Conservation (phyloP, 2,113 vertebrate genomes). For the Mus spicilegus region DNA sequence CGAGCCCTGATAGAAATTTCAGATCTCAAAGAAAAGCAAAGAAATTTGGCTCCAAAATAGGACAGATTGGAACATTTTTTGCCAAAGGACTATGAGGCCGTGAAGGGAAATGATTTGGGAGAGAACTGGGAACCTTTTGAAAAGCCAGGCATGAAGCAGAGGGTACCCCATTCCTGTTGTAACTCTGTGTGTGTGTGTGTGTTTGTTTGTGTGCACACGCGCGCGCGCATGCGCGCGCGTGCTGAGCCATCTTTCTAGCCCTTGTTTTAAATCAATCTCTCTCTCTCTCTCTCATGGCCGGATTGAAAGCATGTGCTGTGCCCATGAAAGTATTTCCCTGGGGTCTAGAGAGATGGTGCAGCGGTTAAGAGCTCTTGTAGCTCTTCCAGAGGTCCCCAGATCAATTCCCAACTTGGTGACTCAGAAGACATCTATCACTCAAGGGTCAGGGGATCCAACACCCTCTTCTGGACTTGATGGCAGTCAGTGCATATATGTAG, state of each 20-base stretch:
- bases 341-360: neutral
- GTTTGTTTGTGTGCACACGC: too few species aligned
- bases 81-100: slow-evolving; percentile 55
- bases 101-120: slow-evolving; percentile 66
- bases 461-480: neutral
- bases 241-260: too few species aligned
- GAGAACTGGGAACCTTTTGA: slow-evolving; percentile 13
- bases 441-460: neutral
- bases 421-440: neutral
- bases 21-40: slow-evolving; percentile 58
- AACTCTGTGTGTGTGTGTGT: neutral
- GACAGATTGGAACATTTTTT: slow-evolving; percentile 72
- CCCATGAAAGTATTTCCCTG: slow-evolving; percentile 52
- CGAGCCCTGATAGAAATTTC: slow-evolving; percentile 41
- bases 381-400: neutral
- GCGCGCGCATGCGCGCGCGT: too few species aligned
- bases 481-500: too few species aligned
- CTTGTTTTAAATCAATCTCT: too few species aligned
- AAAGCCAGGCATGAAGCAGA: slow-evolving; percentile 41
- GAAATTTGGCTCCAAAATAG: slow-evolving; percentile 64
- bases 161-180: neutral
- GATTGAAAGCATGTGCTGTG: neutral
- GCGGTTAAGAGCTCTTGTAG: neutral
- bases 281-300: neutral
- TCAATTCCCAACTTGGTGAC: neutral